Evolutionary conservation across 2,888 invertebrate species (phyloP).

Genomic region (Phymatocera aterrima): DNA sequence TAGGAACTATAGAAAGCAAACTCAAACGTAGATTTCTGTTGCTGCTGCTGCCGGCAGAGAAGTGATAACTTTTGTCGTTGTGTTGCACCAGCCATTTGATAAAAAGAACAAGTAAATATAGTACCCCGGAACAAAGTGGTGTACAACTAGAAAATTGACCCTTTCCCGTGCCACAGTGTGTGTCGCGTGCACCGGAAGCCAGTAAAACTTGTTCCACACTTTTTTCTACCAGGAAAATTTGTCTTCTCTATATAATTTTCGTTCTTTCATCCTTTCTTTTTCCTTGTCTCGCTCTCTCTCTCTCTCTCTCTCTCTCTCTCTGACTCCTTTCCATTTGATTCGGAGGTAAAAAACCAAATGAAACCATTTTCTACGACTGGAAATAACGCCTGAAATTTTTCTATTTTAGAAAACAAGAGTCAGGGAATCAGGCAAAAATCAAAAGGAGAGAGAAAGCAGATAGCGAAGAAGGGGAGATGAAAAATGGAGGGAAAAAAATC

Average conservation of each 20-base stretch:
- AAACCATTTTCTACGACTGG: background rate
- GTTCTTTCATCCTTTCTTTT: background rate
- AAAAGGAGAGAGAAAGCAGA: background rate
- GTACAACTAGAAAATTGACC: constrained; percentile 36
- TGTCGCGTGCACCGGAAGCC: constrained; percentile 35
- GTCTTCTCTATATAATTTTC: background rate
- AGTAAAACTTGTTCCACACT: constrained; percentile 20
- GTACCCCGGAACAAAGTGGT: constrained; percentile 31
- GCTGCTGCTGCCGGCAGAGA: no score
- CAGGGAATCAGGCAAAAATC: no score
- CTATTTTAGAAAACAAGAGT: no score
- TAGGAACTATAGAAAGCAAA: background rate
- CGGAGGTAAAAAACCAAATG: background rate
- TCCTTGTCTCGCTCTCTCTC: background rate
- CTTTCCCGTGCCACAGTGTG: constrained; percentile 33
- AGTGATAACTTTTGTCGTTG: constrained; percentile 20
- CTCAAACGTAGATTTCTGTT: background rate
- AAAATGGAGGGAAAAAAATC: background rate
- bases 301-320: background rate
- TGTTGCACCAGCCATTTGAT: background rate
- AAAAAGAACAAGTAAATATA: background rate
- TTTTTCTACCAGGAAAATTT: background rate
- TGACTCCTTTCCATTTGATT: background rate
- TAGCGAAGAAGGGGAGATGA: background rate
- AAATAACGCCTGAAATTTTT: no score